A percentile compares a stretch with the other conserved stretches of the same genome.
Conservation (phyloP, 2,113 vertebrate genomes). For the Murina feae region DNA sequence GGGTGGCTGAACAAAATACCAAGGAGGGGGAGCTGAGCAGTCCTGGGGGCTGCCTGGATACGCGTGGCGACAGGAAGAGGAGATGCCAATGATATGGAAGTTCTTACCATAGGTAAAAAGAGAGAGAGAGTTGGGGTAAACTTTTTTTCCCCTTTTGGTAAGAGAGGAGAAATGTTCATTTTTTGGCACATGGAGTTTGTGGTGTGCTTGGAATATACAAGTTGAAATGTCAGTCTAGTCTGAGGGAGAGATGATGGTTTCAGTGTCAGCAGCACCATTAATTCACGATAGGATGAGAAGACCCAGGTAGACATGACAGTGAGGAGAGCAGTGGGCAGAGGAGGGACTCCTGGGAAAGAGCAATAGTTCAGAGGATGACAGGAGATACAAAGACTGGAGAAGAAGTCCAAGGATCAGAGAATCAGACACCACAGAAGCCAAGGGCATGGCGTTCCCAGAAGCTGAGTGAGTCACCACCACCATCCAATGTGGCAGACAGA, state of each 20-base stretch:
- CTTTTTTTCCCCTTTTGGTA: not conserved
- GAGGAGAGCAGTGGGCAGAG: not conserved
- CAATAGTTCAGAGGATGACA: not conserved
- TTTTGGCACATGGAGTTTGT: not conserved
- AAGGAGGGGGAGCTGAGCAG: not conserved
- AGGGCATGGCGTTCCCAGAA: not conserved
- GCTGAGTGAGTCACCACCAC: not conserved
- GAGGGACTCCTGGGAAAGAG: not conserved
- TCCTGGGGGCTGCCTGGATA: not conserved
- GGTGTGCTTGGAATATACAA: not conserved
- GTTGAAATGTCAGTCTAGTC: not conserved
- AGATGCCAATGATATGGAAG: not conserved
- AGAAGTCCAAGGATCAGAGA: not conserved
- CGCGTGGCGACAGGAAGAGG: not conserved
- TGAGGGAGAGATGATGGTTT: not conserved
- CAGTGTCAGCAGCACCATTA: not conserved
- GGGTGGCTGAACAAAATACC: too few relatives aligned
- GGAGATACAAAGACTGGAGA: not conserved
- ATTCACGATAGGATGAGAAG: not conserved
- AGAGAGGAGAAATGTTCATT: not conserved
- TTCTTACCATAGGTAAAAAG: not conserved
- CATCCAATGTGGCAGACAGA: not conserved
- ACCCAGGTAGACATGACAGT: not conserved
- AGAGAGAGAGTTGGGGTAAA: not conserved
- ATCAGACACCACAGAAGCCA: not conserved